Percentiles rank a stretch among this genome's conserved stretches.
These are phyloP conservation scores for Halcyon smyrnensis DNA, from an alignment of 2,797 vertebrate genomes.

Conservation along the genomic window DNA sequence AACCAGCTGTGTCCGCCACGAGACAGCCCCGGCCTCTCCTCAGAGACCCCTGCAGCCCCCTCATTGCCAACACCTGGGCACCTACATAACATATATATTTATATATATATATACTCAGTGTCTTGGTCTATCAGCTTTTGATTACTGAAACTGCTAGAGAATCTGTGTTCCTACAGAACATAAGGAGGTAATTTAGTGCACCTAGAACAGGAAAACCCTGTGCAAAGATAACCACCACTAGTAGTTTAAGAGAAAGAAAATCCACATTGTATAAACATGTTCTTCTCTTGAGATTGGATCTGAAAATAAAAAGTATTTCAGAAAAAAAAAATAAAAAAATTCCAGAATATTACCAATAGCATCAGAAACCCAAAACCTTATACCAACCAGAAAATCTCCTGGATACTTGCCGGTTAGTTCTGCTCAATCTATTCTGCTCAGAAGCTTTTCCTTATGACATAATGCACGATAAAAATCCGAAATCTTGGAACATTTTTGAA, in stretches of 20 bases:
- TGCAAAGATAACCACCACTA: not conserved
- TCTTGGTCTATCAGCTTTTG: not conserved
- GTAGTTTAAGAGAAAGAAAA: not conserved
- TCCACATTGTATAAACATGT: rapidly evolving
- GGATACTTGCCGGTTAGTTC: not conserved
- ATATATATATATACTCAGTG: not conserved
- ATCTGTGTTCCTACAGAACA: not conserved
- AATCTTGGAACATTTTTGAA: not conserved
- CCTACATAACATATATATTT: not conserved
- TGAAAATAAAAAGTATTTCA: not conserved
- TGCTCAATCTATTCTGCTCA: not conserved
- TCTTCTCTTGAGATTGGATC: not conserved
- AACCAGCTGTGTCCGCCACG: rapidly evolving
- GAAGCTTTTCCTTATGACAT: not conserved
- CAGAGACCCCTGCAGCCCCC: not conserved
- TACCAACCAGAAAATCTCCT: not conserved
- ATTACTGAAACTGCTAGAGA: not conserved
- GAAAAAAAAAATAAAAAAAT: not conserved
- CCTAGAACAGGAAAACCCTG: not conserved
- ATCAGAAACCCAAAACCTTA: not conserved
- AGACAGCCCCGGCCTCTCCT: no score
- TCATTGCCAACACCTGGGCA: rapidly evolving
- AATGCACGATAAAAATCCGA: not conserved
- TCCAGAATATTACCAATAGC: not conserved
- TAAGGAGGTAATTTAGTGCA: not conserved